Evolutionary conservation across 2,888 invertebrate genomes (phyloP).

Genomic region (Nomada flava): DNA sequence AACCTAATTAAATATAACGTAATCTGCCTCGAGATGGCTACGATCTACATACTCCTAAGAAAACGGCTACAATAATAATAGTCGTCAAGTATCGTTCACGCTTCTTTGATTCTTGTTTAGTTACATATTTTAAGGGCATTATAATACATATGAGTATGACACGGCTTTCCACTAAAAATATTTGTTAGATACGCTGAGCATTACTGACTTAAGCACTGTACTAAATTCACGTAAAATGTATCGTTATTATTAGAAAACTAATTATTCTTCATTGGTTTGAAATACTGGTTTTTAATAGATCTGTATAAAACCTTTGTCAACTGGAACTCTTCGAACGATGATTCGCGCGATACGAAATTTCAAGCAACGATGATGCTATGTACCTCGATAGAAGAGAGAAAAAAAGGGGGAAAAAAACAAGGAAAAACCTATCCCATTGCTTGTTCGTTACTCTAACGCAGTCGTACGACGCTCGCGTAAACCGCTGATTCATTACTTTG

Average conservation of each 20-base stretch:
- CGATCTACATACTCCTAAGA: slow-evolving; percentile 75
- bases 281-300: slow-evolving; percentile 84
- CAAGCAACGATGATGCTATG: slow-evolving; percentile 72
- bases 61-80: slow-evolving; percentile 74
- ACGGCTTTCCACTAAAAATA: slow-evolving; percentile 82
- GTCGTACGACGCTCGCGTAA: slow-evolving; percentile 5
- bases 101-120: slow-evolving; percentile 80
- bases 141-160: slow-evolving; percentile 83
- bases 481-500: background rate
- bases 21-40: slow-evolving; percentile 80
- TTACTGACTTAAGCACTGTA: slow-evolving; percentile 79
- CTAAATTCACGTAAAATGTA: slow-evolving; percentile 79
- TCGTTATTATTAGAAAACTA: slow-evolving; percentile 81
- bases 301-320: slow-evolving; percentile 83
- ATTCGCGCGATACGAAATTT: slow-evolving; percentile 75
- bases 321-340: slow-evolving; percentile 82
- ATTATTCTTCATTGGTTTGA: slow-evolving; percentile 83
- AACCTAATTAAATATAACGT: slow-evolving; percentile 78
- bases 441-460: slow-evolving; percentile 46
- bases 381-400: slow-evolving; percentile 50
- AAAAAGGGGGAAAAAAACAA: too few relatives aligned
- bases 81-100: slow-evolving; percentile 79
- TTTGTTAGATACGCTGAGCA: slow-evolving; percentile 81
- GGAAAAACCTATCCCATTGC: slow-evolving; percentile 43
- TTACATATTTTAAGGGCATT: slow-evolving; percentile 77